Percentiles rank a stretch among this genome's conserved stretches.
Conservation (phyloP, 2,113 vertebrate genomes). For the Illadopsis cleaveri region DNA sequence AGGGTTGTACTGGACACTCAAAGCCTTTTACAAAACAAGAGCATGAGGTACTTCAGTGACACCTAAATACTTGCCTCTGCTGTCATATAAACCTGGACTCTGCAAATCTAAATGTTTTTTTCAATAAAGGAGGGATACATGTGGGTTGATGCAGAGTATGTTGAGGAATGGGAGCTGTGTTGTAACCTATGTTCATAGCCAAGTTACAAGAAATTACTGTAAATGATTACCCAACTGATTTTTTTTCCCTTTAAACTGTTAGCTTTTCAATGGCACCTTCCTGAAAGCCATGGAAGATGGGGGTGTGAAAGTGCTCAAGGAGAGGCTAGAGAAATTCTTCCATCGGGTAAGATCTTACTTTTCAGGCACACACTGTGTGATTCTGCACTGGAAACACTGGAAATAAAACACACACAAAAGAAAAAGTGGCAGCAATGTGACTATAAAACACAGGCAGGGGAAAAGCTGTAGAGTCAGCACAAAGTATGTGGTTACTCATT, state of each 20-base stretch:
- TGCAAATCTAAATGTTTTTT: neutral
- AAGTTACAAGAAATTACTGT: neutral
- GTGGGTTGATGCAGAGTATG: neutral
- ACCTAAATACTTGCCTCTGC: neutral
- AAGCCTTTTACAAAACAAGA: neutral
- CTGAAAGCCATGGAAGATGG: constrained; percentile 89
- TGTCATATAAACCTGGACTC: neutral
- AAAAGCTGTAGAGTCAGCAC: neutral
- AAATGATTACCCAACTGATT: neutral
- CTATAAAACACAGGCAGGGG: neutral
- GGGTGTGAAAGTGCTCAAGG: constrained; percentile 88
- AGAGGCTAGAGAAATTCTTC: constrained; percentile 97
- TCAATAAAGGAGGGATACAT: neutral
- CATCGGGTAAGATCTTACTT: constrained; percentile 84
- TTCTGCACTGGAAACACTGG: neutral
- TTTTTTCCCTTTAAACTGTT: neutral
- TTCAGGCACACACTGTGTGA: neutral
- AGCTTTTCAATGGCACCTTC: constrained; percentile 98
- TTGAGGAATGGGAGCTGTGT: neutral
- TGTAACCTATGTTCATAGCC: neutral
- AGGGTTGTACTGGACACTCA: too few species aligned
- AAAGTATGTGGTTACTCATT: neutral
- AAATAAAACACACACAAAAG: neutral
- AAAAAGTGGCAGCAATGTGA: neutral
- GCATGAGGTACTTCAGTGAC: neutral